Conservation (phyloP, 2,113 vertebrate genomes). For the Isurus oxyrinchus region DNA sequence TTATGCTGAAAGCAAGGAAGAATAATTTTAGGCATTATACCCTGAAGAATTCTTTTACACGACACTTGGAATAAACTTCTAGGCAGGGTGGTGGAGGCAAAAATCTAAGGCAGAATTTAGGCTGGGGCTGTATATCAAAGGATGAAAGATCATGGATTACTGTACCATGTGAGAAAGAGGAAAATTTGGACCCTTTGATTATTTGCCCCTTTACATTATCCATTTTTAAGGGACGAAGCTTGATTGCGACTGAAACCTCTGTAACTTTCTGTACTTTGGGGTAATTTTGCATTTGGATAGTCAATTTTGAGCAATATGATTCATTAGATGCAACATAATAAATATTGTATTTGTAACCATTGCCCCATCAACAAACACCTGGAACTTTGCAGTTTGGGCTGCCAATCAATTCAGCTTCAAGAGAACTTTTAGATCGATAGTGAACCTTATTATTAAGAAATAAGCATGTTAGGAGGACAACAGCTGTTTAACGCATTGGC, state of each 20-base stretch:
- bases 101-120: not conserved
- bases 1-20: not conserved
- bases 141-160: not conserved
- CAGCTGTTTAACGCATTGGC: not conserved
- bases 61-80: not conserved
- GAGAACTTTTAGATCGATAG: not conserved
- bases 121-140: not conserved
- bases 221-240: not conserved
- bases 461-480: not conserved
- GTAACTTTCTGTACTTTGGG: not conserved
- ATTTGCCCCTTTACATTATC: not conserved
- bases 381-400: not conserved
- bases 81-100: not conserved
- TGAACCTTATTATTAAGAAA: not conserved
- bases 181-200: not conserved
- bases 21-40: not conserved
- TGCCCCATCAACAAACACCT: not conserved
- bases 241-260: not conserved
- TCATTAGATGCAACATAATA: too few species aligned
- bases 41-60: not conserved
- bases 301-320: not conserved
- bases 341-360: not conserved
- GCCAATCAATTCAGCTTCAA: not conserved
- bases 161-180: not conserved
- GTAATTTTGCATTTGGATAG: not conserved